A percentile compares a stretch with the other conserved stretches of the same genome.
phyloP scores from a whole-genome alignment of 2,113 vertebrate genomes.

The Oncorhynchus nerka region DNA sequence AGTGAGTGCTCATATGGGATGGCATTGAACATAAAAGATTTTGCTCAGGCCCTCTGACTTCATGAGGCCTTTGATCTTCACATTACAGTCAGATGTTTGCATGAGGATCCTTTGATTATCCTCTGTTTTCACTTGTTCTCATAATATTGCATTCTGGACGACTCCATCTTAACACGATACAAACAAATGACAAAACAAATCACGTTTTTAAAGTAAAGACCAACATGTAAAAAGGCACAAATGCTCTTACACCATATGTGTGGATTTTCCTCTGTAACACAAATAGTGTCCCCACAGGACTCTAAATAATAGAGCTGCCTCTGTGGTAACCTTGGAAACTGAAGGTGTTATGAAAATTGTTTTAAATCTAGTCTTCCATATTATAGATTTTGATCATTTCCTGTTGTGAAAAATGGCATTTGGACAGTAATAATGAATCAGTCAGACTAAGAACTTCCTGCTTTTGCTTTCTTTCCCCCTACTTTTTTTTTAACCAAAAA shows the following conservation, averaged over 20 bases:
- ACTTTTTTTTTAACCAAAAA: background rate
- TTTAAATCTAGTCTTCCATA: conserved; percentile 23
- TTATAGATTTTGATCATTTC: conserved; percentile 27
- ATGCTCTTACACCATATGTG: background rate
- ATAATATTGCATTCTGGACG: no score
- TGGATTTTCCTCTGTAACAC: conserved; percentile 2
- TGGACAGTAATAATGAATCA: conserved; percentile 7
- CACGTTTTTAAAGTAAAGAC: no score
- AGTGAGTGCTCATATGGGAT: background rate
- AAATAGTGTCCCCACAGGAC: background rate
- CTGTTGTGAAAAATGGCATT: background rate
- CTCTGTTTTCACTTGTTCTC: no score
- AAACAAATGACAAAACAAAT: no score
- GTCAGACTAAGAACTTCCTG: background rate
- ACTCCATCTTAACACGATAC: no score
- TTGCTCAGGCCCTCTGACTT: background rate
- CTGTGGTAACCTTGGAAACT: conserved; percentile 66
- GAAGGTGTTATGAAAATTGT: conserved; percentile 50
- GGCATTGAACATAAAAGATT: background rate
- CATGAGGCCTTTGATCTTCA: background rate
- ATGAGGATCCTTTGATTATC: no score
- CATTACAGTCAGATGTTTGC: background rate
- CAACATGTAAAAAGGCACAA: no score
- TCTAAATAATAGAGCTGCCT: conserved; percentile 41
- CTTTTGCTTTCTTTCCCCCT: background rate